Evolutionary conservation across 2,113 vertebrate genomes (phyloP).

Genomic region (Xiphias gladius): DNA sequence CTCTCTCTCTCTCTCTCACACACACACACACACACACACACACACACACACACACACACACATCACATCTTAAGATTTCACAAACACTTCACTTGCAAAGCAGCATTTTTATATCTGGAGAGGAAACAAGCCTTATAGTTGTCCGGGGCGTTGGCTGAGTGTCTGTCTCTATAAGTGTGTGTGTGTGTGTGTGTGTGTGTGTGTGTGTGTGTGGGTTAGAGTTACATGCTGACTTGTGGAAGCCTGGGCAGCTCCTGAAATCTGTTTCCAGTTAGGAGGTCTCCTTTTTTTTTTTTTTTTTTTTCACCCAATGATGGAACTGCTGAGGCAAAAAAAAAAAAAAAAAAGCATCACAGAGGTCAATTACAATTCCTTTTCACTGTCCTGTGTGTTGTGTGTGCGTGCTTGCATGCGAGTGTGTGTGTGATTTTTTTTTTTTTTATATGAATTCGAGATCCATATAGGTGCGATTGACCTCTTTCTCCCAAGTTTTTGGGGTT

Average conservation of each 20-base stretch:
- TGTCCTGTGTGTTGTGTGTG: constrained; percentile 47
- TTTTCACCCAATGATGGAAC: constrained; percentile 65
- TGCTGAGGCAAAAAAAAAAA: constrained; percentile 44
- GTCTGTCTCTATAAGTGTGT: constrained; percentile 36
- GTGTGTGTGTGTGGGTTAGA: constrained; percentile 36
- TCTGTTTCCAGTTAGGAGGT: constrained; percentile 80
- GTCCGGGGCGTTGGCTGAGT: constrained; percentile 74
- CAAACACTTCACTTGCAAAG: constrained; percentile 23
- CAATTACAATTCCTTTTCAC: constrained; percentile 76
- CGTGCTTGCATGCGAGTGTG: constrained; percentile 24
- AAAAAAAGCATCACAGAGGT: constrained; percentile 64
- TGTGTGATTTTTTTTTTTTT: background rate
- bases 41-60: constrained; percentile 6
- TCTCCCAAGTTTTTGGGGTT: background rate
- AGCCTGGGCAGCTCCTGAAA: constrained; percentile 68
- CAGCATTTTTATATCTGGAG: constrained; percentile 43
- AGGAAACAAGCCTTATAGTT: constrained; percentile 61
- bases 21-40: constrained; percentile 9
- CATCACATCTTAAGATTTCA: constrained; percentile 15
- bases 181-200: constrained; percentile 13
- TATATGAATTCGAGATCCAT: constrained; percentile 5
- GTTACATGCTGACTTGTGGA: constrained; percentile 72
- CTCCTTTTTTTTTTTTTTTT: constrained; percentile 28
- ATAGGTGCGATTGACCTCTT: background rate
- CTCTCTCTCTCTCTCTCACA: background rate